phyloP scores from a whole-genome alignment of 1,140 invertebrate species.

The Neodiprion lecontei region DNA sequence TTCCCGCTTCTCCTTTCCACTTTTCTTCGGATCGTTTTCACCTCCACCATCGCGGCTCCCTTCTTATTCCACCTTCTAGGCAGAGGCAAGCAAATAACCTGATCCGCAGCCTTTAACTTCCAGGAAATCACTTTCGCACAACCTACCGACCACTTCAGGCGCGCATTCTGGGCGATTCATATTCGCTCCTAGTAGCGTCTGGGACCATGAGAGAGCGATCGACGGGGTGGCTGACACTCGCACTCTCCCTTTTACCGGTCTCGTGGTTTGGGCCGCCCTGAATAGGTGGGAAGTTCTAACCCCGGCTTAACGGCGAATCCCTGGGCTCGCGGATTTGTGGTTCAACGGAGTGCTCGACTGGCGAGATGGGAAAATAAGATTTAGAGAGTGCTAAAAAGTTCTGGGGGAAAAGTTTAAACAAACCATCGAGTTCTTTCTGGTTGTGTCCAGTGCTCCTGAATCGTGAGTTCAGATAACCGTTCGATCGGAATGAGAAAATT shows the following conservation, averaged over 20 bases:
- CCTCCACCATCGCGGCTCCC: background rate
- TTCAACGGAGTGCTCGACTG: background rate
- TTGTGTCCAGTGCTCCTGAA: background rate
- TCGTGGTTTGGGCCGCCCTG: background rate
- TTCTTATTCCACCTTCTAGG: background rate
- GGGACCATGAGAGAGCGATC: background rate
- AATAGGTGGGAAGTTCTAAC: background rate
- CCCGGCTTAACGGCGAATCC: background rate
- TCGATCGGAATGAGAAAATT: too few relatives aligned
- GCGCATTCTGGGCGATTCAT: background rate
- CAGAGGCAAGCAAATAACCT: slow-evolving; percentile 25
- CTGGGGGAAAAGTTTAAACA: background rate
- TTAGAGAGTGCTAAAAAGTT: slow-evolving; percentile 2
- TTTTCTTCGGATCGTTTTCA: too few relatives aligned
- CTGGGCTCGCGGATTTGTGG: background rate
- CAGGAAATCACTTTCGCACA: slow-evolving; percentile 58
- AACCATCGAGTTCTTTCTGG: background rate
- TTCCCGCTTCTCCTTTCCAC: background rate
- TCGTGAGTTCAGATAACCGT: too few relatives aligned
- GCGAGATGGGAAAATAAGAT: background rate
- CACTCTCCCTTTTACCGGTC: background rate
- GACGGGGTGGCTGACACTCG: background rate
- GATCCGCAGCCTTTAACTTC: slow-evolving; percentile 59
- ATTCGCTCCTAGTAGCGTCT: background rate
- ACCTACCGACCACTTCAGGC: background rate